A percentile compares a stretch with the other conserved stretches of the same genome.
Evolutionary conservation across 2,113 vertebrate species (phyloP).

Genomic region (Rhipidura dahli): DNA sequence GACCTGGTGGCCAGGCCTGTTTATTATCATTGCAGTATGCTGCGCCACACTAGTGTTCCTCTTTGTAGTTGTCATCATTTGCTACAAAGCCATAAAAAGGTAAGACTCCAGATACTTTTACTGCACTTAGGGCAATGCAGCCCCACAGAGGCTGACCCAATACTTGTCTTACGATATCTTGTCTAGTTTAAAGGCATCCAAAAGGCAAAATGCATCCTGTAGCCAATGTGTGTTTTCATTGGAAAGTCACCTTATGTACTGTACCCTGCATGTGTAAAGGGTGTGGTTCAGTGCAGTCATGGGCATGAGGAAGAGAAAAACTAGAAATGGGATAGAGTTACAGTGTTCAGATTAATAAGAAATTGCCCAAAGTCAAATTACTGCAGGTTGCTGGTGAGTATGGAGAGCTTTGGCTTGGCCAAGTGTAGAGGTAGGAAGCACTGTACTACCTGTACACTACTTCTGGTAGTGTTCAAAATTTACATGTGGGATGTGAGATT

Average conservation of each 20-base stretch:
- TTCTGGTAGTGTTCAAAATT: not conserved
- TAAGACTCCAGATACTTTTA: slow-evolving; percentile 60
- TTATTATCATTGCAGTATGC: slow-evolving; percentile 85
- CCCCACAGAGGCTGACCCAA: not conserved
- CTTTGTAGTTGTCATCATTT: slow-evolving; percentile 91
- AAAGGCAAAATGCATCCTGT: not conserved
- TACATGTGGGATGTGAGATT: not conserved
- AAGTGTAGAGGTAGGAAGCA: not conserved
- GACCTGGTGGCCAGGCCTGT: slow-evolving; percentile 90
- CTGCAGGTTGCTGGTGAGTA: not conserved
- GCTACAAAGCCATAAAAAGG: slow-evolving; percentile 99
- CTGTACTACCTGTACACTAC: not conserved
- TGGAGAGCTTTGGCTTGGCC: not conserved
- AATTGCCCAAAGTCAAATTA: not conserved
- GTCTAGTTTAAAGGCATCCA: not conserved
- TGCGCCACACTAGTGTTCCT: slow-evolving; percentile 87
- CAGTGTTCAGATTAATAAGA: not conserved
- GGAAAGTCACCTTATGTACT: not conserved
- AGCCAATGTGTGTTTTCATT: not conserved
- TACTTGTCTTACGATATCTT: not conserved
- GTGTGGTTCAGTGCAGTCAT: not conserved
- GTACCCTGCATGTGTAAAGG: not conserved
- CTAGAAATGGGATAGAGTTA: not conserved
- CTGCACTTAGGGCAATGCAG: not conserved
- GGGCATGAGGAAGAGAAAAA: not conserved